A percentile compares a stretch with the other conserved stretches of the same genome.
Conservation (phyloP, 2,797 vertebrate species). For the Ataeniobius toweri region DNA sequence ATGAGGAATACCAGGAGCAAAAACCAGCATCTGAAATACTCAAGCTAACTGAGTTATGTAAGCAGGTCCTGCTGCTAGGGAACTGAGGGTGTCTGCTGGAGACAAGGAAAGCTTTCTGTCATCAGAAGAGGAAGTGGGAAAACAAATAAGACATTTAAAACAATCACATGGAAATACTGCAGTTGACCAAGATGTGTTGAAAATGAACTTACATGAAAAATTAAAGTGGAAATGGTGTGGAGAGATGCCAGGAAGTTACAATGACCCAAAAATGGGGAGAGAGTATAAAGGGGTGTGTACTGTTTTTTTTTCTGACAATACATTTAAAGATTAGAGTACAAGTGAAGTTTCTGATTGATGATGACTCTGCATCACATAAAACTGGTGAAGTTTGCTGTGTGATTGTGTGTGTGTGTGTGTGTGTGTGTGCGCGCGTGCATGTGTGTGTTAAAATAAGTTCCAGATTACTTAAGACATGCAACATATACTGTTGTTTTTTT, state of each 20-base stretch:
- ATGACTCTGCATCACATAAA: slow-evolving; percentile 53
- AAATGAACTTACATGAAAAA: slow-evolving; percentile 8
- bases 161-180: slow-evolving; percentile 37
- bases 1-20: slow-evolving; percentile 57
- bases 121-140: slow-evolving; percentile 46
- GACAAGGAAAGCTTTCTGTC: slow-evolving; percentile 73
- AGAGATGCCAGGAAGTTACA: slow-evolving; percentile 11
- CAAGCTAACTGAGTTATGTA: slow-evolving; percentile 81
- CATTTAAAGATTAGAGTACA: slow-evolving; percentile 28
- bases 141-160: slow-evolving; percentile 31
- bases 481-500: slow-evolving; percentile 34
- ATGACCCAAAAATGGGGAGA: slow-evolving; percentile 11
- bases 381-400: slow-evolving; percentile 36
- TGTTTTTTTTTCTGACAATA: slow-evolving; percentile 7
- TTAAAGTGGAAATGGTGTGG: slow-evolving; percentile 19
- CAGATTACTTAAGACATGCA: slow-evolving; percentile 40
- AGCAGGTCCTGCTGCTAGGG: slow-evolving; percentile 73
- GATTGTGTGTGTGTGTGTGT: background rate
- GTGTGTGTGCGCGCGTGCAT: no score
- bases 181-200: slow-evolving; percentile 21
- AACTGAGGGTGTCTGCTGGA: slow-evolving; percentile 66
- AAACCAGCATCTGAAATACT: slow-evolving; percentile 70
- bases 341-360: slow-evolving; percentile 35
- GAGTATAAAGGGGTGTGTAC: slow-evolving; percentile 3
- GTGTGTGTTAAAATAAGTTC: slow-evolving; percentile 27